These are phyloP conservation scores for Idris sp. DNA, from an alignment of 1,140 invertebrate species.

Conservation along the genomic window DNA sequence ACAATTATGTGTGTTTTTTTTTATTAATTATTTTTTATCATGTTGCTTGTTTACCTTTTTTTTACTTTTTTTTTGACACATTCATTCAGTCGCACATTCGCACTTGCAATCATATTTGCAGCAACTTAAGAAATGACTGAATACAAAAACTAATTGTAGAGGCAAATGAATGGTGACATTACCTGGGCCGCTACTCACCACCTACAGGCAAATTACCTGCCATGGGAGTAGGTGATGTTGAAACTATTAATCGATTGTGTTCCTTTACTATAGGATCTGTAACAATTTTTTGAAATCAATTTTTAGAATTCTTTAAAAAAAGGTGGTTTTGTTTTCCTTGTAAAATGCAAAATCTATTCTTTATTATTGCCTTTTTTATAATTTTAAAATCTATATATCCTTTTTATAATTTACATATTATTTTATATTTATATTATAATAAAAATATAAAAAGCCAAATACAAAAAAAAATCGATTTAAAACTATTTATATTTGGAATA, in stretches of 20 bases:
- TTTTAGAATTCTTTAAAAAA: constrained; percentile 19
- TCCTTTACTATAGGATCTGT: constrained; percentile 94
- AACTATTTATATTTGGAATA: too few species aligned
- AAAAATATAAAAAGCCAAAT: too few species aligned
- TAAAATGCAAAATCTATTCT: too few species aligned
- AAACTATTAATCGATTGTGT: constrained; percentile 85
- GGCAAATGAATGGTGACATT: constrained; percentile 76
- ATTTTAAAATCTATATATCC: too few species aligned
- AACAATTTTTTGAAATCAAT: constrained; percentile 66
- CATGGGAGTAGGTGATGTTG: constrained; percentile 85
- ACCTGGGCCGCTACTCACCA: constrained; percentile 82
- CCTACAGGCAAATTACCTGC: constrained; percentile 83
- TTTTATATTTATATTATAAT: too few species aligned
- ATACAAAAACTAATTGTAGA: constrained; percentile 68
- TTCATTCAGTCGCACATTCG: constrained; percentile 56
- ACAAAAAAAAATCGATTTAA: too few species aligned
- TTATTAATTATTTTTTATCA: constrained; percentile 21
- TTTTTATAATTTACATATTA: too few species aligned
- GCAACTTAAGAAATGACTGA: constrained; percentile 63
- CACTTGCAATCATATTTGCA: constrained; percentile 59
- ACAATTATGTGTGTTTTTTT: constrained; percentile 45
- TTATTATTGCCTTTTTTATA: too few species aligned
- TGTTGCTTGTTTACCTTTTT: constrained; percentile 20
- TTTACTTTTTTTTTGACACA: constrained; percentile 34
- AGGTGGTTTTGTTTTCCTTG: too few species aligned